These are phyloP conservation scores for Zaprionus taronus DNA, from an alignment of 1,140 invertebrate species.

Conservation along the genomic window DNA sequence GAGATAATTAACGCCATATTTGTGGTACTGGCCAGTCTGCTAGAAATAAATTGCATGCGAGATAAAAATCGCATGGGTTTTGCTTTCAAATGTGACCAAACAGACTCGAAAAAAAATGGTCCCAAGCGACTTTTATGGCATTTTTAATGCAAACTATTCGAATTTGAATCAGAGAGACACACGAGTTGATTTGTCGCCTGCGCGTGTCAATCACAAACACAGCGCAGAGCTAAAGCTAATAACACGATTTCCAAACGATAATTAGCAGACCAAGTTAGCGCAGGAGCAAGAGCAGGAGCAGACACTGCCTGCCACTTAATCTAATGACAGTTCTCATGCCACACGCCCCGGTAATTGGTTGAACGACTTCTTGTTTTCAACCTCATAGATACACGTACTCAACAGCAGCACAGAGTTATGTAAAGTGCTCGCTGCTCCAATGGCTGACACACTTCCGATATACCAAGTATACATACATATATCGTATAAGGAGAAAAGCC, in stretches of 20 bases:
- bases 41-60: slow-evolving; percentile 76
- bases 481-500: slow-evolving; percentile 51
- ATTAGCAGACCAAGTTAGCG: slow-evolving; percentile 50
- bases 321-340: slow-evolving; percentile 74
- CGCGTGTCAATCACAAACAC: slow-evolving; percentile 71
- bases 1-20: slow-evolving; percentile 80
- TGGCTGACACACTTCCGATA: slow-evolving; percentile 77
- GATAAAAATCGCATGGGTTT: slow-evolving; percentile 64
- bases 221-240: slow-evolving; percentile 39
- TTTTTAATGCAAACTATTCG: slow-evolving; percentile 78
- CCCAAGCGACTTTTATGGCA: slow-evolving; percentile 64
- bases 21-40: slow-evolving; percentile 41
- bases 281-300: slow-evolving; percentile 6
- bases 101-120: slow-evolving; percentile 41
- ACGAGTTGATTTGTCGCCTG: slow-evolving; percentile 76
- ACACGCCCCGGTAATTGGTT: slow-evolving; percentile 64
- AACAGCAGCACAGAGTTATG: slow-evolving; percentile 37
- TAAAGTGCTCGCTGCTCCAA: slow-evolving; percentile 44
- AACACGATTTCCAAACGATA: slow-evolving; percentile 79
- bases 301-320: slow-evolving; percentile 71
- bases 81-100: slow-evolving; percentile 48
- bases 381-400: slow-evolving; percentile 20
- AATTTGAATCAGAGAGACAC: slow-evolving; percentile 70
- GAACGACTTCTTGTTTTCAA: slow-evolving; percentile 77
- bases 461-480: slow-evolving; percentile 44